Conservation (phyloP, 37 sponge, comb jelly and placozoan genomes). For the Bolinopsis microptera region DNA sequence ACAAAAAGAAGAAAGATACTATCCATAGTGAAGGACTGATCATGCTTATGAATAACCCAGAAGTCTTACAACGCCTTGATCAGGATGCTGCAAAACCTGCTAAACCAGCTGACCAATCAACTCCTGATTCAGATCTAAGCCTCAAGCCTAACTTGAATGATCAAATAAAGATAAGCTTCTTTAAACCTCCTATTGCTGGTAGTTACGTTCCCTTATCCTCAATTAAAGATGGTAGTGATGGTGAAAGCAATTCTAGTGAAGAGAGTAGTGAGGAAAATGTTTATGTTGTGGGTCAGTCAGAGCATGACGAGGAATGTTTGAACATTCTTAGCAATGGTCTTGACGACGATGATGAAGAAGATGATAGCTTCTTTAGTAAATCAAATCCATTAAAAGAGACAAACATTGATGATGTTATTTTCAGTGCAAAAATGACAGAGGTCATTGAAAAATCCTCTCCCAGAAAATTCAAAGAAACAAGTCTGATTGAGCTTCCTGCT, state of each 20-base stretch:
- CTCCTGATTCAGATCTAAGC: conserved; percentile 47
- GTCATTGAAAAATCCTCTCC: conserved; percentile 37
- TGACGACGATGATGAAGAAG: conserved; percentile 39
- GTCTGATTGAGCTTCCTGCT: conserved; percentile 36
- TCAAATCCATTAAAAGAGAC: conserved; percentile 15
- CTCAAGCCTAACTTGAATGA: background rate
- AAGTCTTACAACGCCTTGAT: conserved; percentile 42
- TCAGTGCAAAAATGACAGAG: conserved; percentile 58
- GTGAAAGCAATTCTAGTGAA: conserved; percentile 11
- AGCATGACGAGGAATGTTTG: conserved; percentile 20
- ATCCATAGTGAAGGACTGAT: conserved; percentile 19
- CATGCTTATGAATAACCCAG: conserved; percentile 62
- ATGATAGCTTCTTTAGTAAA: conserved; percentile 2
- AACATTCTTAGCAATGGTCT: conserved; percentile 64
- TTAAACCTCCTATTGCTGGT: conserved; percentile 21
- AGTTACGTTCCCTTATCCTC: conserved; percentile 4
- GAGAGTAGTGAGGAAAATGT: conserved; percentile 50
- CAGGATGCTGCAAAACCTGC: background rate
- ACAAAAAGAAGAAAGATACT: conserved; percentile 47
- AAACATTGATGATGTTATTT: conserved; percentile 58
- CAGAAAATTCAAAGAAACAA: conserved; percentile 46
- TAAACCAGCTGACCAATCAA: conserved; percentile 61
- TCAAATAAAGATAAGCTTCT: conserved; percentile 44
- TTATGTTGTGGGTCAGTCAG: conserved; percentile 32
- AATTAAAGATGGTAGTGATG: conserved; percentile 55